Evolutionary conservation across 2,888 invertebrate species (phyloP).

Genomic region (Neria commutata): DNA sequence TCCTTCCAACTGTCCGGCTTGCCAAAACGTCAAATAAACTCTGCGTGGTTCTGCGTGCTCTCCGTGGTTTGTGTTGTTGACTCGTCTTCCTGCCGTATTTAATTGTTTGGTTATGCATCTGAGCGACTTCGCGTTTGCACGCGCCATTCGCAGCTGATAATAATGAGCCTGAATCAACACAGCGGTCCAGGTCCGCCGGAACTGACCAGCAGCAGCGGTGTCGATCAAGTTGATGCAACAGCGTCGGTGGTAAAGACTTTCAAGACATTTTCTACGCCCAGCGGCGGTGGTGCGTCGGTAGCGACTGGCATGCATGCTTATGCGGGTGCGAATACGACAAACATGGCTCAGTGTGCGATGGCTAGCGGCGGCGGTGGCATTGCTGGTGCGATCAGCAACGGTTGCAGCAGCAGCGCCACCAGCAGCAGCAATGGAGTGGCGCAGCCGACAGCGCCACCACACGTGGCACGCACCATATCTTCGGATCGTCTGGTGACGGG

Average conservation of each 20-base stretch:
- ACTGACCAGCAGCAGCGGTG: constrained; percentile 16
- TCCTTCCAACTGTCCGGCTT: too few species aligned
- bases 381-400: constrained; percentile 9
- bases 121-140: constrained; percentile 16
- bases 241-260: constrained; percentile 22
- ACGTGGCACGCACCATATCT: constrained; percentile 56
- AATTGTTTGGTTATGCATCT: constrained; percentile 25
- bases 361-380: constrained; percentile 1
- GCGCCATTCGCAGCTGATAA: constrained; percentile 56
- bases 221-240: constrained; percentile 40
- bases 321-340: background rate
- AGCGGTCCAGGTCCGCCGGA: constrained; percentile 61
- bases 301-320: constrained; percentile 31
- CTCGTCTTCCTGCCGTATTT: background rate
- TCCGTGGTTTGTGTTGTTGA: background rate
- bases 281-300: background rate
- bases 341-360: background rate
- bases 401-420: constrained; percentile 17
- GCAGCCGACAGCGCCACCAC: constrained; percentile 36
- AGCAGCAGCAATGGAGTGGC: constrained; percentile 15
- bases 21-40: too few species aligned
- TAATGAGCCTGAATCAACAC: constrained; percentile 61
- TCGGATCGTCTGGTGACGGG: constrained; percentile 70
- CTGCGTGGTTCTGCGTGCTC: background rate
- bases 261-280: background rate